Conservation (phyloP, 2,113 vertebrate species). For the Gobiocypris rarus region DNA sequence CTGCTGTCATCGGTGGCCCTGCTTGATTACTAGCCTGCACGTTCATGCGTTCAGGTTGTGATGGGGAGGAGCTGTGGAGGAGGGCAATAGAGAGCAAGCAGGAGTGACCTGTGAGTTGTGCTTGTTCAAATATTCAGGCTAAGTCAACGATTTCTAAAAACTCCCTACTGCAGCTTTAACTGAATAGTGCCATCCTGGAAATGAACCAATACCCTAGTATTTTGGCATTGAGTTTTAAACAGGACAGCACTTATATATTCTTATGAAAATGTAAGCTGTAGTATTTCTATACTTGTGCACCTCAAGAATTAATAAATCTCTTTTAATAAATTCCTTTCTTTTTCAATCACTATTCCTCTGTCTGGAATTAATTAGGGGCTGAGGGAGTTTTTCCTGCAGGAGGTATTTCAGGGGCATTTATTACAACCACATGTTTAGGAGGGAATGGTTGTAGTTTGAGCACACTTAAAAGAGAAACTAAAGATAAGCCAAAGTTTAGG, state of each 20-base stretch:
- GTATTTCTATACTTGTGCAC: not conserved
- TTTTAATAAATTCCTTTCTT: slow-evolving; percentile 19
- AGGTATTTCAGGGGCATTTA: slow-evolving; percentile 60
- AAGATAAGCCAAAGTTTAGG: slow-evolving; percentile 61
- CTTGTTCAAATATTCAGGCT: too few species aligned
- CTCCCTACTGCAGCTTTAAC: too few species aligned
- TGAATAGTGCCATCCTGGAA: too few species aligned
- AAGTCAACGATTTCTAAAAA: too few species aligned
- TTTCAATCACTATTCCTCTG: slow-evolving; percentile 27
- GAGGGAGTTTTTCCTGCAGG: slow-evolving; percentile 55
- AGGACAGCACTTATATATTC: not conserved
- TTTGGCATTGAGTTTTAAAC: not conserved
- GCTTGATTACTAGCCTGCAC: too few species aligned
- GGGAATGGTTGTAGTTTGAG: slow-evolving; percentile 31
- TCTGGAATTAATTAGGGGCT: slow-evolving; percentile 63
- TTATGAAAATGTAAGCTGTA: not conserved
- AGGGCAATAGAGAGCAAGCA: too few species aligned
- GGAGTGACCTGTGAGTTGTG: too few species aligned
- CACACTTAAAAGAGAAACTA: slow-evolving; percentile 61
- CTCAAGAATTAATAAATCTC: not conserved
- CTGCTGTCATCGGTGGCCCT: too few species aligned
- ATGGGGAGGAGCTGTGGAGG: too few species aligned
- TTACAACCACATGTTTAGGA: slow-evolving; percentile 71
- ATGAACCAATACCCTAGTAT: not conserved
- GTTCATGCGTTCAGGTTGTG: too few species aligned